Conservation (phyloP, 2,113 vertebrate species). For the Protomyctophum bolini region DNA sequence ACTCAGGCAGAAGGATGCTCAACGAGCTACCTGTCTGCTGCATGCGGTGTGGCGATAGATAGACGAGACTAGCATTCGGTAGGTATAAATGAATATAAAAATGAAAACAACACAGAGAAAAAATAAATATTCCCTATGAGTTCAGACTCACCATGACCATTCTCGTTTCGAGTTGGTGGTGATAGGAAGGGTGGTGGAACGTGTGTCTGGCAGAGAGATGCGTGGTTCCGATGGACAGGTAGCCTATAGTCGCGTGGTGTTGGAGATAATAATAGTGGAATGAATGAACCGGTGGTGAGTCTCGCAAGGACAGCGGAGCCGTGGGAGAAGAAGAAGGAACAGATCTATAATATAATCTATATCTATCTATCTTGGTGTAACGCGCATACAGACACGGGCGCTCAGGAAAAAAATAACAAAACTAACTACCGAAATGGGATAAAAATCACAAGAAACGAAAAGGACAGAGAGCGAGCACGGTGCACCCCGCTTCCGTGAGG, state of each 20-base stretch:
- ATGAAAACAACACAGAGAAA: neutral
- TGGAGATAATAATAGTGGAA: conserved; percentile 6
- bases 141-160: conserved; percentile 98
- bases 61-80: neutral
- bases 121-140: neutral
- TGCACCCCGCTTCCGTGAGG: conserved; percentile 78
- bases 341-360: neutral
- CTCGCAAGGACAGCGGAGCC: conserved; percentile 5
- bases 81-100: neutral
- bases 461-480: conserved; percentile 56
- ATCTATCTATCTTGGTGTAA: neutral
- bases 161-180: conserved; percentile 84
- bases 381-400: conserved; percentile 10
- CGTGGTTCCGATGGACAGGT: conserved; percentile 22
- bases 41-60: neutral
- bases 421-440: conserved; percentile 65
- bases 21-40: conserved; percentile 28
- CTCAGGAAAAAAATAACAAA: conserved; percentile 46
- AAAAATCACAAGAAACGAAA: conserved; percentile 15
- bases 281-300: conserved; percentile 38
- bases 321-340: conserved; percentile 2
- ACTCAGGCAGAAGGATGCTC: neutral
- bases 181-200: conserved; percentile 62
- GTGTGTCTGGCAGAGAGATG: conserved; percentile 38
- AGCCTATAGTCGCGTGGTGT: conserved; percentile 28